Evolutionary conservation across 2,888 invertebrate genomes (phyloP).

Genomic region (Ichneumon xanthorius): DNA sequence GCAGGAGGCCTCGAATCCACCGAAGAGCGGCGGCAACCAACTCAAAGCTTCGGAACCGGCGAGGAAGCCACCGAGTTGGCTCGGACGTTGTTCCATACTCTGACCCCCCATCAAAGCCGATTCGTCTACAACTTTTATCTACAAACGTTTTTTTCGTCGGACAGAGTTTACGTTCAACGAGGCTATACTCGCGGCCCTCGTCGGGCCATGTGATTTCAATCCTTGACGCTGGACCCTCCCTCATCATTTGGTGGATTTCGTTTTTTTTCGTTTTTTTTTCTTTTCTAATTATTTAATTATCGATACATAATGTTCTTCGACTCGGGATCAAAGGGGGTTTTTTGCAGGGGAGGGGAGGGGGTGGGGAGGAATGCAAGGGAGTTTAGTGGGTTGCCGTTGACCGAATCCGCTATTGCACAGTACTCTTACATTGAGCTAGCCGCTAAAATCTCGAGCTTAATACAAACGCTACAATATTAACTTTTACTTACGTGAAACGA

Average conservation of each 20-base stretch:
- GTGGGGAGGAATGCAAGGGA: constrained; percentile 20
- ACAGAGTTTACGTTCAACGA: constrained; percentile 79
- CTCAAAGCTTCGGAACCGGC: constrained; percentile 92
- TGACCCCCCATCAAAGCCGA: constrained; percentile 88
- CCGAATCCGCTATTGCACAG: constrained; percentile 70
- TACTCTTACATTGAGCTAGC: constrained; percentile 69
- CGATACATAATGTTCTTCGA: constrained; percentile 57
- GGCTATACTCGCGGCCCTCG: constrained; percentile 70
- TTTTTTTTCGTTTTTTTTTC: constrained; percentile 43
- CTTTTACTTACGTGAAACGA: constrained; percentile 52
- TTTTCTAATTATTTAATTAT: constrained; percentile 62
- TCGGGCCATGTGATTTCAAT: constrained; percentile 62
- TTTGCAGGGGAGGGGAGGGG: neutral
- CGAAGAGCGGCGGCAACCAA: constrained; percentile 92
- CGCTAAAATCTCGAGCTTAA: constrained; percentile 67
- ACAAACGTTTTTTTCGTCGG: constrained; percentile 80
- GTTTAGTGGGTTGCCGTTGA: constrained; percentile 65
- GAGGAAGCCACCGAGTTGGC: constrained; percentile 94
- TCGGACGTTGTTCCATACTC: constrained; percentile 94
- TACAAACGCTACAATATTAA: constrained; percentile 67
- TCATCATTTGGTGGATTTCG: constrained; percentile 61
- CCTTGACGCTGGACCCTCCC: constrained; percentile 68
- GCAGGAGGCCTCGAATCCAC: constrained; percentile 96
- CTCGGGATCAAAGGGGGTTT: constrained; percentile 66
- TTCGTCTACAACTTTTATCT: constrained; percentile 78